These are phyloP conservation scores for Drosophila infuscata DNA, from an alignment of 2,888 invertebrate species.

Conservation along the genomic window DNA sequence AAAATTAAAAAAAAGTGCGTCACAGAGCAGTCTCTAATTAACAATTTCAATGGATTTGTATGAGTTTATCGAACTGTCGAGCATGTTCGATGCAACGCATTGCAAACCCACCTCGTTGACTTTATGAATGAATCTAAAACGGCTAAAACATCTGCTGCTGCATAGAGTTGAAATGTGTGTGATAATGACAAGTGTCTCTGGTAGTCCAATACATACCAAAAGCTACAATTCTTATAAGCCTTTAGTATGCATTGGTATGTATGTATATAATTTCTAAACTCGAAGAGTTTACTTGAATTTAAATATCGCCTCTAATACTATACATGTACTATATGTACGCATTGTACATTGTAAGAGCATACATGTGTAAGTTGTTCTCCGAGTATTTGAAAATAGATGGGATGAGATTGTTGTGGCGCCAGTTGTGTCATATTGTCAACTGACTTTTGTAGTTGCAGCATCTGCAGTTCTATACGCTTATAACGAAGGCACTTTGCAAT, in stretches of 20 bases:
- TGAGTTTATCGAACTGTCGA: constrained; percentile 21
- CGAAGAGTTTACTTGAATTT: neutral
- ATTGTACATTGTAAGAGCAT: neutral
- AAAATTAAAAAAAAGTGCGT: neutral
- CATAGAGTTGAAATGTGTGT: constrained; percentile 1
- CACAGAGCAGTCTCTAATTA: constrained; percentile 3
- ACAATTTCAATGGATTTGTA: neutral
- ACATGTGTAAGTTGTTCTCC: neutral
- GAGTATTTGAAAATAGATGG: constrained; percentile 10
- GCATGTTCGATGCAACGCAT: constrained; percentile 51
- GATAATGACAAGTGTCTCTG: neutral
- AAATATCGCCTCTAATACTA: neutral
- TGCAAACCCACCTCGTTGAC: constrained; percentile 10
- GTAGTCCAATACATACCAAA: neutral
- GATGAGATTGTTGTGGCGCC: constrained; percentile 40
- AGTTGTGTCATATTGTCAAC: constrained; percentile 59
- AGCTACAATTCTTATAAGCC: neutral
- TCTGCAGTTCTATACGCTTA: constrained; percentile 36
- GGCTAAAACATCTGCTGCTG: constrained; percentile 7
- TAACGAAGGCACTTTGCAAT: constrained; percentile 17
- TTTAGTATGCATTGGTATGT: too few relatives aligned
- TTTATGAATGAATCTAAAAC: constrained; percentile 67
- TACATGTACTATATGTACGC: neutral
- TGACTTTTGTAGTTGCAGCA: constrained; percentile 35
- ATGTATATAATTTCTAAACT: neutral